Evolutionary conservation across 2,113 vertebrate species (phyloP), one percentile per base, ranked within the genome.

Genomic region (Galeopterus variegatus): DNA sequence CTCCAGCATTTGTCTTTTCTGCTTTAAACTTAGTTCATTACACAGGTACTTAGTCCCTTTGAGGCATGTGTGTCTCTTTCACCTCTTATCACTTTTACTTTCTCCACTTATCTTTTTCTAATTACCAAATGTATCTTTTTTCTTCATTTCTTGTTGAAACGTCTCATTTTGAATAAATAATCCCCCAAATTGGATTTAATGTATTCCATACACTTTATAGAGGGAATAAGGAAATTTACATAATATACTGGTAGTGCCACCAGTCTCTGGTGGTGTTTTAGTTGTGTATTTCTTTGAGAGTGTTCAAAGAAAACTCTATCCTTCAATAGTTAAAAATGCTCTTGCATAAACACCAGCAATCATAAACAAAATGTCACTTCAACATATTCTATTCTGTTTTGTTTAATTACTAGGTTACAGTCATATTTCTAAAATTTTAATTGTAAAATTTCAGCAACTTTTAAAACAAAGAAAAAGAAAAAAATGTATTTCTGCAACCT

Each of bases 311-410:
- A 89, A 89, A 14, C 2, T 85, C 48, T 79, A 52, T 75, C 17
- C 21, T 65, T 75, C 17, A 28, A 23, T 45, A 73, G 33, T 50
- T 97, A 75, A 79, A 91, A 79, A 62, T 95, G 19, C 3, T 93
- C 6, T 28, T 85, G 14, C 5, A 21, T 41, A 41, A 41, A 41
- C 4, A 4, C 41, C 0, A 72, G 26, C 15, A 76, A 76, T 90
- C 9, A 58, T 86, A 96, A 62, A 88, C 5, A 50, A 90, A 76
- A 70, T 72, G 15, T 15, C 17, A 81, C 2, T 56, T 79, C 52
- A 54, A 72, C 0, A 48, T 24, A 88, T n/a, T 81, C 28, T 52
- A 82, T 45, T 88, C 8, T 67, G 8, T 75, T 41, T 48, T 97
- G 26, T 86, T 45, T 81, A 84, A 54, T 90, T 72, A 75, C 13